Conservation (phyloP, 53 echinoderm and acorn worm genomes). For the Luidia sarsii region DNA sequence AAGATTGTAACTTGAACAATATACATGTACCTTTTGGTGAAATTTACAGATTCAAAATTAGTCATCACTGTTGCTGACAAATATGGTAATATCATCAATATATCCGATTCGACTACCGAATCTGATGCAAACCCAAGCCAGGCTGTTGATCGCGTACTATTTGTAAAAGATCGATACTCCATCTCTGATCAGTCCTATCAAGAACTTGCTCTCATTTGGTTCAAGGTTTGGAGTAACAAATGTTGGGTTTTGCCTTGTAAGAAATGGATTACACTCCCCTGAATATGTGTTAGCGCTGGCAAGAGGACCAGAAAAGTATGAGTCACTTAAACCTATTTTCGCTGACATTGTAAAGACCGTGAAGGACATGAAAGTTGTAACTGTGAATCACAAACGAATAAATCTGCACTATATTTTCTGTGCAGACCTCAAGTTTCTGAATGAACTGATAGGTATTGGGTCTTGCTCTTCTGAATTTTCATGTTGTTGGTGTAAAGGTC, state of each 20-base stretch:
- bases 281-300: conserved; percentile 32
- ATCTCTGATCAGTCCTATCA: too few species aligned
- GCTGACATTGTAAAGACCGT: background rate
- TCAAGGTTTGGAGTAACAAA: conserved; percentile 22
- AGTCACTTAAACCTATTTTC: conserved; percentile 25
- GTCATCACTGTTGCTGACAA: too few species aligned
- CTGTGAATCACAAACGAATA: background rate
- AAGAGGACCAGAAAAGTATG: conserved; percentile 38
- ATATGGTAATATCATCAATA: too few species aligned
- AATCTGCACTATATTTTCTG: conserved; percentile 31
- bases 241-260: conserved; percentile 17
- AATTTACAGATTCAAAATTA: too few species aligned
- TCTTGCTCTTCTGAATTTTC: conserved; percentile 19
- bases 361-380: background rate
- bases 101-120: too few species aligned
- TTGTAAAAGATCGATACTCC: too few species aligned
- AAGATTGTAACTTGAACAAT: too few species aligned
- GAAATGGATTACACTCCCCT: background rate
- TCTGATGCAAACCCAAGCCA: too few species aligned
- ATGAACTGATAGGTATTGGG: conserved; percentile 44
- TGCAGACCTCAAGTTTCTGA: conserved; percentile 46
- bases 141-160: too few species aligned
- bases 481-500: conserved; percentile 55
- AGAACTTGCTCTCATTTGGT: conserved; percentile 21
- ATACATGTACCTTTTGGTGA: too few species aligned